Evolutionary conservation across 2,797 vertebrate species (phyloP).

Genomic region (Poecilia gillii): DNA sequence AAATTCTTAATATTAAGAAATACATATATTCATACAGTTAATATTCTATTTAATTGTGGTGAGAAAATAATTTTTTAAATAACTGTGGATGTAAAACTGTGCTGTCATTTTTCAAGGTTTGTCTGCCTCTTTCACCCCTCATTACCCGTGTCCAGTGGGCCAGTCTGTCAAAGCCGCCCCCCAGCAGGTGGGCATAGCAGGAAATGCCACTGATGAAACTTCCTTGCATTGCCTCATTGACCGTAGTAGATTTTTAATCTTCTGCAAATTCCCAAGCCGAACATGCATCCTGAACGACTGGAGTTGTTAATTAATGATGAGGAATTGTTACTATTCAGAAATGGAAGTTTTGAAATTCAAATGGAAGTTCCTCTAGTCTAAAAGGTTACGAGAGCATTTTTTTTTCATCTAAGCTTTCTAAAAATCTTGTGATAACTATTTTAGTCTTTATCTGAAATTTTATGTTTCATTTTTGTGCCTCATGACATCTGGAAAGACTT

Average conservation of each 20-base stretch:
- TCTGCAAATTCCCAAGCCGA: conserved; percentile 5
- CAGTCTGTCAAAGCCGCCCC: conserved; percentile 9
- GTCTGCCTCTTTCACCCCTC: conserved; percentile 12
- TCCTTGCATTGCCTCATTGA: conserved; percentile 5
- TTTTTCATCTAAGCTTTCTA: neutral
- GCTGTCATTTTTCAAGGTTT: neutral
- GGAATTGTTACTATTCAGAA: neutral
- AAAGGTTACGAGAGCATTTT: neutral
- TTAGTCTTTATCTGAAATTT: neutral
- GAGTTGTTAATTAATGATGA: neutral
- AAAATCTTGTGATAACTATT: neutral
- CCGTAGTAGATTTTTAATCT: neutral
- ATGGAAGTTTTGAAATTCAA: neutral
- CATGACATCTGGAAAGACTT: neutral
- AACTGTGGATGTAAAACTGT: neutral
- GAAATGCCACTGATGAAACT: neutral
- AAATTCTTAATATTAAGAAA: neutral
- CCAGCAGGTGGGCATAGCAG: neutral
- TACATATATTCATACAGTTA: neutral
- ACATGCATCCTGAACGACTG: neutral
- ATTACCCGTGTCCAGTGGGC: conserved; percentile 8
- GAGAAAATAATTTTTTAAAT: neutral
- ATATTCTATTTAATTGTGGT: neutral
- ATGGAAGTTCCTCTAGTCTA: neutral
- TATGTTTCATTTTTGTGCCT: neutral